A percentile compares a stretch with the other conserved stretches of the same genome.
Conservation (phyloP, 2,888 invertebrate species). For the Orchesella flavescens region DNA sequence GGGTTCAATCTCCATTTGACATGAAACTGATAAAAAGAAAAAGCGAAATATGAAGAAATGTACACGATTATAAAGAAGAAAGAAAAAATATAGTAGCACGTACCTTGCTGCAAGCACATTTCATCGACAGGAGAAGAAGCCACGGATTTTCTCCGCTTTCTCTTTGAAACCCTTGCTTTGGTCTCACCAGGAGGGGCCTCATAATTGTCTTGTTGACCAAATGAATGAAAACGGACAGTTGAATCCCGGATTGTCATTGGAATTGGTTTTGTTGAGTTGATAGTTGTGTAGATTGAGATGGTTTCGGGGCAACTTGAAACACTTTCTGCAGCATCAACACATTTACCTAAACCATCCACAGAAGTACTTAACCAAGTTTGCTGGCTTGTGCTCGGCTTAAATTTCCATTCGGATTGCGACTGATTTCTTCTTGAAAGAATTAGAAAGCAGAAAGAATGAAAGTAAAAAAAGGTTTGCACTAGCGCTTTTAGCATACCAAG, state of each 20-base stretch:
- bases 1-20: constrained; percentile 30
- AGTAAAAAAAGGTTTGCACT: no score
- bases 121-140: constrained; percentile 12
- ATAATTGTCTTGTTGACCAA: constrained; percentile 68
- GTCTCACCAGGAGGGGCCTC: constrained; percentile 57
- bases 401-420: constrained; percentile 62
- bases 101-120: constrained; percentile 28
- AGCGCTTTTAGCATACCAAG: no score
- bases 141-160: background rate
- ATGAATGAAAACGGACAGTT: constrained; percentile 68
- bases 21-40: constrained; percentile 8
- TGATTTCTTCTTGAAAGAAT: constrained; percentile 7
- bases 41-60: no score
- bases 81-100: no score
- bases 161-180: background rate
- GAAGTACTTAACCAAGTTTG: constrained; percentile 68
- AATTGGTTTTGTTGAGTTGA: constrained; percentile 68
- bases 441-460: no score
- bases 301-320: background rate
- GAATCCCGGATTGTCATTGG: constrained; percentile 69
- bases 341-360: constrained; percentile 26
- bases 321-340: constrained; percentile 1
- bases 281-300: constrained; percentile 69
- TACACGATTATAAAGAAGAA: no score
- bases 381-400: constrained; percentile 66